Evolutionary conservation across 2,888 invertebrate species (phyloP).

Genomic region (Crossocerus cetratus): DNA sequence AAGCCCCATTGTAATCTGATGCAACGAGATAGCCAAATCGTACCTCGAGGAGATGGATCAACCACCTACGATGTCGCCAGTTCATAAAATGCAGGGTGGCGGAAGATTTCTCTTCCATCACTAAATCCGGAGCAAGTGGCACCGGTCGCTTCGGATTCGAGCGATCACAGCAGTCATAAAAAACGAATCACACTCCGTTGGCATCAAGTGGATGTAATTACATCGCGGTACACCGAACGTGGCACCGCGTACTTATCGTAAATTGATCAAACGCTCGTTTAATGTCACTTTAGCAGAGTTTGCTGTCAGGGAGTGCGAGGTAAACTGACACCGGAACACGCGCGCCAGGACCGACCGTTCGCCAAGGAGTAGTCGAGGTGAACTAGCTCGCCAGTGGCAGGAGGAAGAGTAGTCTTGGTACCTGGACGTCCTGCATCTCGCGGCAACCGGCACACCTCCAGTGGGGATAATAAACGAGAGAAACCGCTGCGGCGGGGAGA

Average conservation of each 20-base stretch:
- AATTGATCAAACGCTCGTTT: constrained; percentile 11
- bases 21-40: no score
- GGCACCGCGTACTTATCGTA: neutral
- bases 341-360: neutral
- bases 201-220: constrained; percentile 10
- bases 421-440: neutral
- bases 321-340: constrained; percentile 23
- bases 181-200: constrained; percentile 1
- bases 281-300: neutral
- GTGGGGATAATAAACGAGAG: neutral
- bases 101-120: no score
- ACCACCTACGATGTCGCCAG: no score
- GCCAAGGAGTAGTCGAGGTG: constrained; percentile 9
- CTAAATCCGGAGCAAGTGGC: no score
- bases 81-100: no score
- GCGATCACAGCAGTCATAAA: neutral
- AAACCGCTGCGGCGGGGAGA: neutral
- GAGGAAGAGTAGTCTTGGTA: no score
- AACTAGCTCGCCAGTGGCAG: constrained; percentile 13
- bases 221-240: neutral
- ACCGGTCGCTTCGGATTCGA: no score
- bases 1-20: no score
- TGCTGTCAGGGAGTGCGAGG: neutral
- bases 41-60: no score
- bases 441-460: neutral